Conservation (phyloP, 2,888 invertebrate species). For the Melinaea marsaeus region DNA sequence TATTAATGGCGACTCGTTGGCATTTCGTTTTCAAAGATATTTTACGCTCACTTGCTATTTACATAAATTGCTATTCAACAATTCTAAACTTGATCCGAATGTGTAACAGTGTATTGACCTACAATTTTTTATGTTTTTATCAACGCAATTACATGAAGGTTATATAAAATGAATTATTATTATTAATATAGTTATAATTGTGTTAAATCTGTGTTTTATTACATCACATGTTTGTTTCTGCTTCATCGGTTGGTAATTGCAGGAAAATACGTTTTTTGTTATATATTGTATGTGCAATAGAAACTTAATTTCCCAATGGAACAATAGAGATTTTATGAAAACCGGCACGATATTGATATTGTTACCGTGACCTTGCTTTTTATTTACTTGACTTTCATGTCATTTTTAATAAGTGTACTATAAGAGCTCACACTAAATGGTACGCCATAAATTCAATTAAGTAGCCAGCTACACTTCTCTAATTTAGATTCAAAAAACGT, state of each 20-base stretch:
- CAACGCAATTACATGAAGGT: not conserved
- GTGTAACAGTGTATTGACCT: slow-evolving; percentile 51
- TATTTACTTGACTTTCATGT: slow-evolving; percentile 22
- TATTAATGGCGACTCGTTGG: slow-evolving; percentile 23
- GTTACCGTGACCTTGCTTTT: slow-evolving; percentile 24
- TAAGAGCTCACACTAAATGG: too few species aligned
- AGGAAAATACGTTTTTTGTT: slow-evolving; percentile 15
- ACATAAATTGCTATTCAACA: slow-evolving; percentile 46
- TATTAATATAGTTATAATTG: not conserved
- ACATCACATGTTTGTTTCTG: not conserved
- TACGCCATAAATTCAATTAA: not conserved
- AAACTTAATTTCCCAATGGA: slow-evolving; percentile 40
- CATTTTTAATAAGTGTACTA: slow-evolving; percentile 3
- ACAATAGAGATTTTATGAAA: slow-evolving; percentile 28
- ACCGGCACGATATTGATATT: slow-evolving; percentile 21
- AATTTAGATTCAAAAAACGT: not conserved
- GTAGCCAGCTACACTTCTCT: not conserved
- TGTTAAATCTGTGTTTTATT: not conserved
- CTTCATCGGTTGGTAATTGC: not conserved
- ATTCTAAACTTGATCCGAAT: slow-evolving; percentile 49
- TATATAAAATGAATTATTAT: not conserved
- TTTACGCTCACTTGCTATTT: slow-evolving; percentile 42
- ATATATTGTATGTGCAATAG: slow-evolving; percentile 33
- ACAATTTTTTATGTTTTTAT: slow-evolving; percentile 31
- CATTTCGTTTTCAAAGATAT: slow-evolving; percentile 36